Conservation (phyloP, 2,888 invertebrate species). For the Zeuzera pyrina region DNA sequence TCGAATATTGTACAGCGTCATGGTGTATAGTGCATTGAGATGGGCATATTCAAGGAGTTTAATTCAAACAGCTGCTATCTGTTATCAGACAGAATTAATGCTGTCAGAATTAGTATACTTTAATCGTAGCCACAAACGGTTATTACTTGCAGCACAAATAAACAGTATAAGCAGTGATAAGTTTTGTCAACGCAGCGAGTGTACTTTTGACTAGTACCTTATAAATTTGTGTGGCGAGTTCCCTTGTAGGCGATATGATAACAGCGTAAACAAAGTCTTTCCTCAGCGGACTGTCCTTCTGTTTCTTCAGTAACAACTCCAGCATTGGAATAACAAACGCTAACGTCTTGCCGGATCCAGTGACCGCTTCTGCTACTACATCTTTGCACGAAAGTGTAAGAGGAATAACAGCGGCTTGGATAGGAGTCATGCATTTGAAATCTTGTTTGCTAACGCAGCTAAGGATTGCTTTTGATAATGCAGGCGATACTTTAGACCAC, state of each 20-base stretch:
- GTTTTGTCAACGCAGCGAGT: too few relatives aligned
- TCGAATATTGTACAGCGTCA: too few relatives aligned
- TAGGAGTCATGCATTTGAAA: slow-evolving; percentile 73
- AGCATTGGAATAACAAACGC: slow-evolving; percentile 95
- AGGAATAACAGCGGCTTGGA: slow-evolving; percentile 91
- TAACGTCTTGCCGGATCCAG: slow-evolving; percentile 98
- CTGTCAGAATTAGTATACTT: too few relatives aligned
- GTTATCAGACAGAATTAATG: too few relatives aligned
- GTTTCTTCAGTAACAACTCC: slow-evolving; percentile 82
- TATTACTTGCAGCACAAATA: too few relatives aligned
- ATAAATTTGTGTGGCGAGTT: slow-evolving; percentile 92
- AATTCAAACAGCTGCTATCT: too few relatives aligned
- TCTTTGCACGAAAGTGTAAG: slow-evolving; percentile 92
- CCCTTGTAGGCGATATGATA: slow-evolving; percentile 95
- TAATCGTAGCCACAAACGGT: too few relatives aligned
- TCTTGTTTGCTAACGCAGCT: slow-evolving; percentile 65
- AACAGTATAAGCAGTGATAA: too few relatives aligned
- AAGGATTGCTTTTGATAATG: slow-evolving; percentile 62
- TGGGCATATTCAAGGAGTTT: too few relatives aligned
- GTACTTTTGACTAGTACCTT: slow-evolving; percentile 51
- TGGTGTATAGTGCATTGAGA: too few relatives aligned
- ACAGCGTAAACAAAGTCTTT: slow-evolving; percentile 88
- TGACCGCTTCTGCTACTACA: slow-evolving; percentile 98
- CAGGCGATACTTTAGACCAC: slow-evolving; percentile 52
- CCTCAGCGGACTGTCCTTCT: slow-evolving; percentile 75